Percentiles rank a stretch among this genome's conserved stretches.
Conservation (phyloP, 2,113 vertebrate species). For the Chamaetylas fuelleborni region DNA sequence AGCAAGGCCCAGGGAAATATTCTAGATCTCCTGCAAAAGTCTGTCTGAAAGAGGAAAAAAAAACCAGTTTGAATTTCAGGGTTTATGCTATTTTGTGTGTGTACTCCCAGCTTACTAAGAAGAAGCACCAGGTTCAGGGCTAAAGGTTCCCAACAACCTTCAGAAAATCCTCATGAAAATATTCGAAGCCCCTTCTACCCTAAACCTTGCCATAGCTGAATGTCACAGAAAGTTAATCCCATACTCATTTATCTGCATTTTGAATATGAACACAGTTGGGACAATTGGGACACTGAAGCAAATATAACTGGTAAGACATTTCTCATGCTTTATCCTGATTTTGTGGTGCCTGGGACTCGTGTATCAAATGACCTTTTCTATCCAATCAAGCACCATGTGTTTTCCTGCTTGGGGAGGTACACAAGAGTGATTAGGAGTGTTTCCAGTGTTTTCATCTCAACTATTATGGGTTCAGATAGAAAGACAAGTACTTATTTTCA, state of each 20-base stretch:
- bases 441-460: not conserved
- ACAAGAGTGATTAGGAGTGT: not conserved
- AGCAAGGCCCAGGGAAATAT: not conserved
- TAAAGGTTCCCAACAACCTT: not conserved
- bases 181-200: not conserved
- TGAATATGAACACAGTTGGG: not conserved
- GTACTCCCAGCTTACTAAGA: not conserved
- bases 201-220: not conserved
- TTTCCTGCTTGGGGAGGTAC: not conserved
- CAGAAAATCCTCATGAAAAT: not conserved
- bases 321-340: not conserved
- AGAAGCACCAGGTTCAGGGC: not conserved
- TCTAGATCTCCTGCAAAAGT: not conserved
- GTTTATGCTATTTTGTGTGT: not conserved
- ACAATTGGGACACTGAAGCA: not conserved
- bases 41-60: not conserved
- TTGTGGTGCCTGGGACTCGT: not conserved
- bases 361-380: not conserved
- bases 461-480: not conserved
- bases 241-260: not conserved
- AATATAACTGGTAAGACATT: not conserved
- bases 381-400: not conserved
- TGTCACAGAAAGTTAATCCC: not conserved
- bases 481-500: not conserved
- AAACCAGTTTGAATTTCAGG: not conserved